A percentile compares a stretch with the other conserved stretches of the same genome.
Evolutionary conservation across 2,888 invertebrate species (phyloP).

Genomic region (Gymnocheta viridis): DNA sequence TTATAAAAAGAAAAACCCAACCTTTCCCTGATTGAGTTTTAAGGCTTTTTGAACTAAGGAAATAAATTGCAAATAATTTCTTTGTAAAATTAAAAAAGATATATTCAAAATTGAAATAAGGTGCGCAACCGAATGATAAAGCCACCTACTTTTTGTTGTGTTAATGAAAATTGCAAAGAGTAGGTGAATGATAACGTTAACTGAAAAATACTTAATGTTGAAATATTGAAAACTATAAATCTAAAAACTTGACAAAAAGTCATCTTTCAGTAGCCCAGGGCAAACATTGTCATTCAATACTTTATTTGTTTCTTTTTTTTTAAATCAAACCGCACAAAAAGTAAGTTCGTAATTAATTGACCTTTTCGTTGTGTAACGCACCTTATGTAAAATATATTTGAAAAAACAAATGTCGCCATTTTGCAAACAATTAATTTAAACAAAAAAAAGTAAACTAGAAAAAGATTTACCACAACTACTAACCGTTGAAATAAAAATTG

Average conservation of each 20-base stretch:
- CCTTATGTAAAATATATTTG: constrained; percentile 49
- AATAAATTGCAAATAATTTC: constrained; percentile 78
- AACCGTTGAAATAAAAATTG: constrained; percentile 50
- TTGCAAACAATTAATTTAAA: constrained; percentile 73
- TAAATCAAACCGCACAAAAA: not conserved
- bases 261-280: too few relatives aligned
- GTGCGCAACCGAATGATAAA: not conserved
- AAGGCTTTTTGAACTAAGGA: constrained; percentile 35
- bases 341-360: not conserved
- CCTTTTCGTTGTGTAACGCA: not conserved
- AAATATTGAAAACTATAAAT: too few relatives aligned
- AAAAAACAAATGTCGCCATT: constrained; percentile 80
- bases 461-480: not conserved
- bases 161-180: not conserved
- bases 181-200: not conserved
- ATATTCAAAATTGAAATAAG: constrained; percentile 29
- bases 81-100: constrained; percentile 78
- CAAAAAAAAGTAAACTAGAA: constrained; percentile 49
- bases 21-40: constrained; percentile 6
- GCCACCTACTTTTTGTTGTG: not conserved
- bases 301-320: too few relatives aligned
- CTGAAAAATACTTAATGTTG: not conserved
- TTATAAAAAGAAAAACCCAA: constrained; percentile 30
- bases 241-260: too few relatives aligned
- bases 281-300: too few relatives aligned